These are phyloP conservation scores for Psilopsiagon aymara DNA, from an alignment of 2,113 vertebrate species.

Conservation along the genomic window DNA sequence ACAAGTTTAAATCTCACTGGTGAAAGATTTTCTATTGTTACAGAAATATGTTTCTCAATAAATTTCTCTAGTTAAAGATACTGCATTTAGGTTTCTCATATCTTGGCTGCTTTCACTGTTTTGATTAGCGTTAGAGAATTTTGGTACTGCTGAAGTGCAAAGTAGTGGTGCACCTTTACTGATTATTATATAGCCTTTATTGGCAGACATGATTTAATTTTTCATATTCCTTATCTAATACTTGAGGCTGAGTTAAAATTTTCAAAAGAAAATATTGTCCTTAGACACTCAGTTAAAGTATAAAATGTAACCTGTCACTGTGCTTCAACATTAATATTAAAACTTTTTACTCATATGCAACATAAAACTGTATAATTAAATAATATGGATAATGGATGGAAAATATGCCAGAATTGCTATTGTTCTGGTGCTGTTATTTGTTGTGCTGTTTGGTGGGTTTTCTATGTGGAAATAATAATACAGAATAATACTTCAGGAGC, in stretches of 20 bases:
- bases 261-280: not conserved
- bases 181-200: not conserved
- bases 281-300: not conserved
- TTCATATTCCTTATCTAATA: not conserved
- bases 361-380: not conserved
- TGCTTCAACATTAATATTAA: not conserved
- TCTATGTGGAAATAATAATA: constrained; percentile 42
- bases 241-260: not conserved
- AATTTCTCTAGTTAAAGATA: not conserved
- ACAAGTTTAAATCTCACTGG: not conserved
- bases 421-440: not conserved
- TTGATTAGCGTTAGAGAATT: not conserved
- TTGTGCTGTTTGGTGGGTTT: not conserved
- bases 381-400: not conserved
- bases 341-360: not conserved
- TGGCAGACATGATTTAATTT: not conserved
- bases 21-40: not conserved
- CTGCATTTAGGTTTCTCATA: not conserved
- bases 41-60: not conserved
- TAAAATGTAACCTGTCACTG: not conserved
- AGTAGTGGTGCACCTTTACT: not conserved
- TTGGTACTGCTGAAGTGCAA: not conserved
- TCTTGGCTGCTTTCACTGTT: not conserved
- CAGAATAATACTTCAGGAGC: constrained; percentile 2
- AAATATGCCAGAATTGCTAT: not conserved